A percentile compares a stretch with the other conserved stretches of the same genome.
These are phyloP conservation scores for Latheticus oryzae DNA, from an alignment of 2,888 invertebrate species.

Conservation along the genomic window DNA sequence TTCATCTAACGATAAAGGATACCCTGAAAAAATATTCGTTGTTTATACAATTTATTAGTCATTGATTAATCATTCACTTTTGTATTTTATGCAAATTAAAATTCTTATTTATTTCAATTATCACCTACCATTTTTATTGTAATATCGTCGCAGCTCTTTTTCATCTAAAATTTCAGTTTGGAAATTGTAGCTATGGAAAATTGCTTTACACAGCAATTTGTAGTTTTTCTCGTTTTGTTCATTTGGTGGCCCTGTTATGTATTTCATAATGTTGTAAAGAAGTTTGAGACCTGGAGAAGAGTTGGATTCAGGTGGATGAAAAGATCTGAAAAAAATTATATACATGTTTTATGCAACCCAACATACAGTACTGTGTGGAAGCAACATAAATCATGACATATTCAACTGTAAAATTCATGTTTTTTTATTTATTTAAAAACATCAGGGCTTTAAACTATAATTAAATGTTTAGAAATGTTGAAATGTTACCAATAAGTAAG, in stretches of 20 bases:
- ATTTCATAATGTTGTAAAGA: not conserved
- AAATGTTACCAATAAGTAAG: too few species aligned
- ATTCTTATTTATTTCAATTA: too few species aligned
- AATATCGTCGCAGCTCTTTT: not conserved
- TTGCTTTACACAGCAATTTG: not conserved
- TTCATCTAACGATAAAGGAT: conserved; percentile 2
- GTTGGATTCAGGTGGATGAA: not conserved
- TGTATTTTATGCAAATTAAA: too few species aligned
- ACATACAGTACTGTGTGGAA: too few species aligned
- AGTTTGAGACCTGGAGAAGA: not conserved
- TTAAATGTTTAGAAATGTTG: too few species aligned
- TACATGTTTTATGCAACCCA: too few species aligned
- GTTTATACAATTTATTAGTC: too few species aligned
- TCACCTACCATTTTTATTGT: conserved; percentile 5
- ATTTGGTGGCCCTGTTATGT: not conserved
- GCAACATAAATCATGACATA: too few species aligned
- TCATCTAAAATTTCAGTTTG: not conserved
- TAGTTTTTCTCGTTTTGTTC: not conserved
- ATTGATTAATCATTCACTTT: too few species aligned
- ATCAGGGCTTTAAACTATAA: too few species aligned
- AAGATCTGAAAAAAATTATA: not conserved
- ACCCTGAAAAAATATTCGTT: not conserved
- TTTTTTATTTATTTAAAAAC: too few species aligned
- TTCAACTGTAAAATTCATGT: too few species aligned
- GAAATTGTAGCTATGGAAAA: not conserved